These are phyloP conservation scores for Anagyrus pseudococci DNA, from an alignment of 2,888 invertebrate species.

Conservation along the genomic window DNA sequence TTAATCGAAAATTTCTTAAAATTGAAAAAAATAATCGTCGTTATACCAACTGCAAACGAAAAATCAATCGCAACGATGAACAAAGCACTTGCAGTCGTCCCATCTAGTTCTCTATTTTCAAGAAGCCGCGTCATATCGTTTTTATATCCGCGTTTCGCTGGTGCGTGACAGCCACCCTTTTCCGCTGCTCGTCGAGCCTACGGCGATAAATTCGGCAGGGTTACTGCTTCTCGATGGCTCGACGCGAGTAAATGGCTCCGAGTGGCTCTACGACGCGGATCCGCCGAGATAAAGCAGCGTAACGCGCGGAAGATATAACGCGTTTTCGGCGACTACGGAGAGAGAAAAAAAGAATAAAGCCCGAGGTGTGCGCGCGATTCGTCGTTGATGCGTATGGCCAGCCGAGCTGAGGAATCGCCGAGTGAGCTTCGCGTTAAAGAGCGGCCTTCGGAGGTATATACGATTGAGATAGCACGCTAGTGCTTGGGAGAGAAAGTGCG, in stretches of 20 bases:
- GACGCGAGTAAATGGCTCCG: conserved; percentile 53
- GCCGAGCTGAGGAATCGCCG: too few species aligned
- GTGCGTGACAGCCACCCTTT: conserved; percentile 28
- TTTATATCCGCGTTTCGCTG: conserved; percentile 23
- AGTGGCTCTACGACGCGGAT: conserved; percentile 50
- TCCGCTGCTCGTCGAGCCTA: conserved; percentile 47
- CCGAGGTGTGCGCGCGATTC: conserved; percentile 20
- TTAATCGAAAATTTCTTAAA: too few species aligned
- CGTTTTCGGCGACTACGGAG: too few species aligned
- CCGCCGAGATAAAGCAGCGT: conserved; percentile 31
- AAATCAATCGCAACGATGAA: not conserved
- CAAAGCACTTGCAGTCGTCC: not conserved
- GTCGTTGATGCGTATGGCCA: too few species aligned
- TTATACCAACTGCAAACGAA: not conserved
- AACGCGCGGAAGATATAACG: conserved; percentile 1
- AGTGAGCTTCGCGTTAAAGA: too few species aligned
- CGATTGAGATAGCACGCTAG: too few species aligned
- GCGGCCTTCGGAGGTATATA: too few species aligned
- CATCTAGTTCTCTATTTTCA: not conserved
- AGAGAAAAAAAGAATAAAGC: conserved; percentile 33
- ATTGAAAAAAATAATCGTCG: not conserved
- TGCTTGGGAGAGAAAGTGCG: too few species aligned
- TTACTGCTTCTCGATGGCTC: conserved; percentile 58
- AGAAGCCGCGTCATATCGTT: not conserved
- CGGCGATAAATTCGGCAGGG: conserved; percentile 58